Evolutionary conservation across 2,113 vertebrate species (phyloP).

Genomic region (Danionella cerebrum): DNA sequence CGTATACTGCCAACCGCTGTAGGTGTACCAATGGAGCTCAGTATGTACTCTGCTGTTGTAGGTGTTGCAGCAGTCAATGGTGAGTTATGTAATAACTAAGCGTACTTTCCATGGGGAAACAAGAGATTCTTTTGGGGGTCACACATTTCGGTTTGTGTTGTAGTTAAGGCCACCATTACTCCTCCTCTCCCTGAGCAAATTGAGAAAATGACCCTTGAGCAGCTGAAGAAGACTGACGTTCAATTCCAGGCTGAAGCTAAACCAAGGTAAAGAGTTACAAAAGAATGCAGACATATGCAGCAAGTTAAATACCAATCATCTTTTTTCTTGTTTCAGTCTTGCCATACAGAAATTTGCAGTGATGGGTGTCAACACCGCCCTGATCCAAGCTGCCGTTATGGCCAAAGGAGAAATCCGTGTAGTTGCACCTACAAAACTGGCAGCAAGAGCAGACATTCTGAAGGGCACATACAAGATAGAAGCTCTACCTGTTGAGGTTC

Average conservation of each 20-base stretch:
- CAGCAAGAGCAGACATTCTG: constrained; percentile 58
- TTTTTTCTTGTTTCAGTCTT: constrained; percentile 50
- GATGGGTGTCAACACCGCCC: constrained; percentile 72
- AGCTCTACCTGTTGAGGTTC: constrained; percentile 53
- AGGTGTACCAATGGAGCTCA: constrained; percentile 69
- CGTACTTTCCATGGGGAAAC: neutral
- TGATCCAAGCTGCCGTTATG: constrained; percentile 65
- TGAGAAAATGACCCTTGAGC: constrained; percentile 43
- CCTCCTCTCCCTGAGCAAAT: constrained; percentile 51
- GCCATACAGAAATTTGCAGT: constrained; percentile 57
- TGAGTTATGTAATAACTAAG: constrained; percentile 32
- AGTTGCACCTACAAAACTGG: constrained; percentile 55
- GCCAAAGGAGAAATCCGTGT: constrained; percentile 51
- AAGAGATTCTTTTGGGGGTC: neutral
- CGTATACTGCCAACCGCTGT: constrained; percentile 62
- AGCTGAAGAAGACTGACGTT: constrained; percentile 51
- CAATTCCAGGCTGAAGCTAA: constrained; percentile 50
- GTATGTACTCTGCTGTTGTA: constrained; percentile 57
- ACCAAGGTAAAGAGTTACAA: constrained; percentile 50
- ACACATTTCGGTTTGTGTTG: neutral
- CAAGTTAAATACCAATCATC: neutral
- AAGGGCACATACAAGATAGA: constrained; percentile 66
- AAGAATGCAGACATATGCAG: neutral
- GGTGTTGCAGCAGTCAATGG: constrained; percentile 45
- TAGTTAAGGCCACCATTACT: constrained; percentile 45